Conservation (phyloP, 92 coral and sea anemone genomes). For the Paramuricea clavata region DNA sequence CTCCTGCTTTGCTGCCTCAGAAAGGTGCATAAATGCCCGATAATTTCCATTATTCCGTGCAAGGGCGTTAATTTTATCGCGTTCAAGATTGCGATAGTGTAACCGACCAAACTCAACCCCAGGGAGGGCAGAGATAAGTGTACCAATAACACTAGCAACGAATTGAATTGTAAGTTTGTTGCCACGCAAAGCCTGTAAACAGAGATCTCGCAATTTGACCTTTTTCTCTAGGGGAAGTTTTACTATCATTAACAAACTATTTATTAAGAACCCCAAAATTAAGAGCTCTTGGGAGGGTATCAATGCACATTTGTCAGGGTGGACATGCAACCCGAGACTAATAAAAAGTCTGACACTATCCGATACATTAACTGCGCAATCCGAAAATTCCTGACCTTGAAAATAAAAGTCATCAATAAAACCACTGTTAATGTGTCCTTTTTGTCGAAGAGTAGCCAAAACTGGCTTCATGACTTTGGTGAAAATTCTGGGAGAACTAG, state of each 20-base stretch:
- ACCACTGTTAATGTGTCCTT: slow-evolving; percentile 68
- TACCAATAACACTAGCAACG: slow-evolving; percentile 35
- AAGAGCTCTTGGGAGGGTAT: slow-evolving; percentile 57
- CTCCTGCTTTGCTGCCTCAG: slow-evolving; percentile 40
- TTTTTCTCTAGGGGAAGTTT: neutral
- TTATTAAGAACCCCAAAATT: slow-evolving; percentile 58
- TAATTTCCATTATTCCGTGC: slow-evolving; percentile 38
- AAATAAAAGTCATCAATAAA: slow-evolving; percentile 71
- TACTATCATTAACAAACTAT: slow-evolving; percentile 38
- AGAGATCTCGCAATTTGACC: neutral
- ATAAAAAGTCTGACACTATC: too few species aligned
- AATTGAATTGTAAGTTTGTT: neutral
- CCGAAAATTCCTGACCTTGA: slow-evolving; percentile 59
- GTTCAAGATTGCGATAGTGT: slow-evolving; percentile 63
- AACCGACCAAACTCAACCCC: slow-evolving; percentile 63
- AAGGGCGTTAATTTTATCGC: slow-evolving; percentile 46
- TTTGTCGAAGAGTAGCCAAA: slow-evolving; percentile 34
- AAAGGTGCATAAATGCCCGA: slow-evolving; percentile 46
- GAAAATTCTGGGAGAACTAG: too few species aligned
- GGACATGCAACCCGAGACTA: slow-evolving; percentile 66
- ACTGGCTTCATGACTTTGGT: too few species aligned
- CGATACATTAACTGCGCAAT: slow-evolving; percentile 56
- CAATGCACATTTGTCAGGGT: too few species aligned
- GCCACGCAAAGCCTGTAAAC: neutral
- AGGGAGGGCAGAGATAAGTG: slow-evolving; percentile 61